Evolutionary conservation across 2,888 invertebrate species (phyloP), one percentile per base, ranked within the genome.

Genomic region (Eulithis prunata): DNA sequence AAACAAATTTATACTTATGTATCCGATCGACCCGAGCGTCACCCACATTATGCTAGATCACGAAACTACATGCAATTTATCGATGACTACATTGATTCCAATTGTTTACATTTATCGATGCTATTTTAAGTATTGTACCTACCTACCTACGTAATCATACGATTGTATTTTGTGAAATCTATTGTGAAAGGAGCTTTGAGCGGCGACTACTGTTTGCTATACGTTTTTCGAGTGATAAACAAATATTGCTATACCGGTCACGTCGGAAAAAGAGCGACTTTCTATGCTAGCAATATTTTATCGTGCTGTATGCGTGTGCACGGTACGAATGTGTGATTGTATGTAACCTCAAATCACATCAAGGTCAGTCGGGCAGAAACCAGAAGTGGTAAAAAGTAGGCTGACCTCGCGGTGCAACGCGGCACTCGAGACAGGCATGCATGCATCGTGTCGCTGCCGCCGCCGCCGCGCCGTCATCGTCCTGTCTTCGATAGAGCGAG

Each of bases 241-340:
- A 73, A 75, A 71, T 69, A 76, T 85, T 81, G 62, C 62, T 71
- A 76, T 82, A 84, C 89, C 65, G 78, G 81, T 83, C 91, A 91
- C 90, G 90, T 84, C 65, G 79, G 83, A 79, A 89, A 89, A 86
- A 86, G 86, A 86, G 76, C 73, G 82, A 78, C 91, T 91, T 91
- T 91, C 91, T 88, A 86, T 81, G 81, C 77, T 78, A 77, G 80
- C 74, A 73, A 76, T 79, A 81, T 82, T 78, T 46, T 82, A 80
- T 72, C 79, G 80, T 78, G 76, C 75, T 75, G 75, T 71, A 75
- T 76, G 79, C 73, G 79, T 72, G 72, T 77, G 76, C 78, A 78
- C 75, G 79, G 69, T 76, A 77, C 74, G 82, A 86, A 87, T 86
- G 80, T 83, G 82, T 85, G 87, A 86, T 85, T 83, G 83, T 83